Percentiles rank a stretch among this genome's conserved stretches.
Conservation (phyloP, 2,888 invertebrate species). For the Latheticus oryzae region DNA sequence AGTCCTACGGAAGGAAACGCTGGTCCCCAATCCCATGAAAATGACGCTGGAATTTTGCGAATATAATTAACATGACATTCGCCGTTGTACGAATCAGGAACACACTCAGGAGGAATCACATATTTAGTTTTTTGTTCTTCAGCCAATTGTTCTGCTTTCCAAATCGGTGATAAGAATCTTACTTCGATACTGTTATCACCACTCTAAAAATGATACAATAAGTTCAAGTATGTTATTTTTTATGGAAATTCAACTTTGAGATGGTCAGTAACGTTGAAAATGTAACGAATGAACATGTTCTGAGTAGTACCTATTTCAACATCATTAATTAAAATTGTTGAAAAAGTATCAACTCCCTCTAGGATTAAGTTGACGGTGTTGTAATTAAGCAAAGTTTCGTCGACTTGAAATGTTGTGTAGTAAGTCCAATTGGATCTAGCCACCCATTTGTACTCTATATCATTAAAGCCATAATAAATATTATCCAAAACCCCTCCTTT, state of each 20-base stretch:
- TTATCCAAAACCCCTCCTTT: constrained; percentile 58
- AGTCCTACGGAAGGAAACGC: constrained; percentile 94
- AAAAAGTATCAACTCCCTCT: constrained; percentile 88
- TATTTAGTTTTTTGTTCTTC: constrained; percentile 56
- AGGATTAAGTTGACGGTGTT: constrained; percentile 73
- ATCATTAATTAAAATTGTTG: constrained; percentile 81
- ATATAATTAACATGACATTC: constrained; percentile 94
- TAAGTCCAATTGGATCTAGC: constrained; percentile 84
- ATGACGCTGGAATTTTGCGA: constrained; percentile 93
- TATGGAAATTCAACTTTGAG: constrained; percentile 61
- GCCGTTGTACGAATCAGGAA: constrained; percentile 80
- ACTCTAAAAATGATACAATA: constrained; percentile 48
- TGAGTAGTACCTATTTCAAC: constrained; percentile 72
- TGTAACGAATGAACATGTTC: constrained; percentile 89
- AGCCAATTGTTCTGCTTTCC: constrained; percentile 51
- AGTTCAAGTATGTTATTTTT: constrained; percentile 2
- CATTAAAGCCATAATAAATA: constrained; percentile 68
- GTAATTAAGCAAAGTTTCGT: constrained; percentile 55
- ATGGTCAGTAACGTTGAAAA: constrained; percentile 74
- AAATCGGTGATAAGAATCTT: constrained; percentile 61
- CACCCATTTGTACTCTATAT: constrained; percentile 84
- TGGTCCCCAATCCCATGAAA: constrained; percentile 97
- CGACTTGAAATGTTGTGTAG: constrained; percentile 63
- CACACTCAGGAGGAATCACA: constrained; percentile 81
- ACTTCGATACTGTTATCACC: constrained; percentile 61